phyloP scores from a whole-genome alignment of 1,140 invertebrate genomes.

The Zophobas morio region DNA sequence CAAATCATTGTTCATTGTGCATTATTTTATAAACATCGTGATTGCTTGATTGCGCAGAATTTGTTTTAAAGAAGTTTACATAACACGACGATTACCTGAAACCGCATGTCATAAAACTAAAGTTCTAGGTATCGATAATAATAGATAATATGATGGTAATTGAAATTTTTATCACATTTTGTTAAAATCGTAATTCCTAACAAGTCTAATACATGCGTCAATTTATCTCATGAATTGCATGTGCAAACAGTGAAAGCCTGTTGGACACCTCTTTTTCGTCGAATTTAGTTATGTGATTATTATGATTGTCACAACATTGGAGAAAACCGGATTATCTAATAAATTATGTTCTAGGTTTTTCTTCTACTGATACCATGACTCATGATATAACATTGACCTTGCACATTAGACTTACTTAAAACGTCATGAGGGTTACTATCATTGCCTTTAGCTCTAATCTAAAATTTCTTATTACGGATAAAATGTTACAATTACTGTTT shows the following conservation, averaged over 20 bases:
- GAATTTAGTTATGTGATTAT: background rate
- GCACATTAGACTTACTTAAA: background rate
- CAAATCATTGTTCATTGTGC: too few species aligned
- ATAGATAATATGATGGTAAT: background rate
- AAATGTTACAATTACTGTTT: too few species aligned
- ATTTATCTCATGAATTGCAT: too few species aligned
- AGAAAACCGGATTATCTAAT: constrained; percentile 28
- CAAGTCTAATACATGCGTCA: too few species aligned
- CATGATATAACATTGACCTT: constrained; percentile 30
- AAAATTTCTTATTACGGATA: background rate
- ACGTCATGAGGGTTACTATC: background rate
- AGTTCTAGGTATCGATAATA: constrained; percentile 11
- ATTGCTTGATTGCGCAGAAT: too few species aligned
- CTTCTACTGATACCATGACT: constrained; percentile 3
- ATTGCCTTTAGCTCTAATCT: background rate
- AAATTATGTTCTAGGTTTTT: constrained; percentile 3
- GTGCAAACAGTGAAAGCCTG: too few species aligned
- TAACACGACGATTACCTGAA: background rate
- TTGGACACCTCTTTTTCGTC: background rate
- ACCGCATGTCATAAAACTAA: background rate
- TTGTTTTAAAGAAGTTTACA: too few species aligned
- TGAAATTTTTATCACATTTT: constrained; percentile 9
- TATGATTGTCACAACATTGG: background rate
- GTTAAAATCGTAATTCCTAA: background rate
- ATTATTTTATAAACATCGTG: too few species aligned